Evolutionary conservation across 2,113 vertebrate genomes (phyloP).

Genomic region (Boulengeromyrus knoepffleri): DNA sequence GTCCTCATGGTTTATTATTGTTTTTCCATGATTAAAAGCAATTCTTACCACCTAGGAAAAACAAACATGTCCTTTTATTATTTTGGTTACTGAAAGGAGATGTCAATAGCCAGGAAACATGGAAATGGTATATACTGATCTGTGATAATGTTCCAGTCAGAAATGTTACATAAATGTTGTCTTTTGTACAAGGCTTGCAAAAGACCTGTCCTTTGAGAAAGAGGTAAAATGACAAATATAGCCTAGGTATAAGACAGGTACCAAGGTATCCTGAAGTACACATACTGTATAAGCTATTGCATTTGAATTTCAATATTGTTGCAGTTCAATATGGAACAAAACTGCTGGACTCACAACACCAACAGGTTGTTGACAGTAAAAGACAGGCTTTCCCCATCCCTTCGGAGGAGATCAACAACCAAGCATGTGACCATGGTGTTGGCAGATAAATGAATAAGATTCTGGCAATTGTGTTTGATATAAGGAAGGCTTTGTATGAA

Average conservation of each 20-base stretch:
- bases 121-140: not conserved
- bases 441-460: not conserved
- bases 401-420: not conserved
- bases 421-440: not conserved
- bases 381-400: not conserved
- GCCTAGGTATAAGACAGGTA: not conserved
- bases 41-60: slow-evolving; percentile 10
- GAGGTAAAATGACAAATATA: not conserved
- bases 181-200: not conserved
- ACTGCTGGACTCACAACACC: not conserved
- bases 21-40: slow-evolving; percentile 4
- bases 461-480: not conserved
- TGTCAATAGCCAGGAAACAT: not conserved
- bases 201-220: not conserved
- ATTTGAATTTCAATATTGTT: not conserved
- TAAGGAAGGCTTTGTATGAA: not conserved
- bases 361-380: not conserved
- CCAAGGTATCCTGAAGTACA: not conserved
- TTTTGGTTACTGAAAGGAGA: not conserved
- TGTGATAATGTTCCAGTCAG: slow-evolving; percentile 42
- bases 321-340: not conserved
- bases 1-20: not conserved
- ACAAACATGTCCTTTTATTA: not conserved
- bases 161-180: slow-evolving; percentile 4
- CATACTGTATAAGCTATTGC: not conserved